Evolutionary conservation across 2,888 invertebrate genomes (phyloP).

Genomic region (Craniophora ligustri): DNA sequence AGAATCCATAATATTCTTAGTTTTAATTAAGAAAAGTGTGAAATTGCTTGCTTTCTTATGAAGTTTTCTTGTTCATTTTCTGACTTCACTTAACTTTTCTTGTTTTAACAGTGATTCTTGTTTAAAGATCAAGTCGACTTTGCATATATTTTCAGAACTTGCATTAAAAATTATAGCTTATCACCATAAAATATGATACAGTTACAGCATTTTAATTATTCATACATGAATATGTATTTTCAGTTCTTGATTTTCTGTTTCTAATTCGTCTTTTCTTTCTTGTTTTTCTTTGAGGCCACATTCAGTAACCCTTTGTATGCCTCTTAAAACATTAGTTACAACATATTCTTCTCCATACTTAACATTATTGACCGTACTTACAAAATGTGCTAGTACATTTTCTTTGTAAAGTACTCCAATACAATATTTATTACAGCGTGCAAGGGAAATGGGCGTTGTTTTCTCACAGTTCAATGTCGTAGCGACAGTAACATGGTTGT

Average conservation of each 20-base stretch:
- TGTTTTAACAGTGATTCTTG: conserved; percentile 11
- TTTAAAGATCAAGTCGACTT: background rate
- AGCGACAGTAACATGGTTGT: conserved; percentile 26
- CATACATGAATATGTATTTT: background rate
- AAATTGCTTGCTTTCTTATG: no score
- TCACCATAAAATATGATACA: no score
- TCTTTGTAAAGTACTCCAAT: conserved; percentile 1
- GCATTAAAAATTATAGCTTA: background rate
- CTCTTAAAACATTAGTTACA: background rate
- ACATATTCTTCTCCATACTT: background rate
- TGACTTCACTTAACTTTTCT: conserved; percentile 23
- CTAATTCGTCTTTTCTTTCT: background rate
- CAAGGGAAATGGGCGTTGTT: conserved; percentile 60
- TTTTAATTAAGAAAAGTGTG: conserved; percentile 27
- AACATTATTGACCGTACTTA: background rate
- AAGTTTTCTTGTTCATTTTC: conserved; percentile 30
- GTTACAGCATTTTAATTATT: no score
- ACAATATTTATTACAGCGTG: conserved; percentile 11
- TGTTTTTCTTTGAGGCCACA: background rate
- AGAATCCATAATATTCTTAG: conserved; percentile 12
- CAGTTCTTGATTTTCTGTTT: background rate
- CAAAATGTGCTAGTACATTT: background rate
- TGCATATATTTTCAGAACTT: conserved; percentile 7
- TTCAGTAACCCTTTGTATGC: background rate
- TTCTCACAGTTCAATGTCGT: conserved; percentile 59